phyloP scores from a whole-genome alignment of 2,888 invertebrate genomes.

The Athripsodes cinereus region DNA sequence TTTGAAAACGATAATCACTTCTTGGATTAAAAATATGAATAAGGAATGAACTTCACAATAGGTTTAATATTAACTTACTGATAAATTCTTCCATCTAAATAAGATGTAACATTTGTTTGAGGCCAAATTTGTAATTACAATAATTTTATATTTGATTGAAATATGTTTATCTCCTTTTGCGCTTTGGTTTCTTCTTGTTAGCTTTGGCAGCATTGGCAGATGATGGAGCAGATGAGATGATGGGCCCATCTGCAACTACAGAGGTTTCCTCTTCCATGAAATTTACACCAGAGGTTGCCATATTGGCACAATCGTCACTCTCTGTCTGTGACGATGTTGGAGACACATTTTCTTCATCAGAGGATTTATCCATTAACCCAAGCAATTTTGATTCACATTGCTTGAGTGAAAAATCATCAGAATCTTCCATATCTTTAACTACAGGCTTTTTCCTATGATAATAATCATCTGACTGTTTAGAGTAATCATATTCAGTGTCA shows the following conservation, averaged over 20 bases:
- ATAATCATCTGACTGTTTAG: not conserved
- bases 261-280: slow-evolving; percentile 42
- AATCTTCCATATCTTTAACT: slow-evolving; percentile 35
- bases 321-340: slow-evolving; percentile 48
- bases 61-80: too few relatives aligned
- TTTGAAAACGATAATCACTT: too few relatives aligned
- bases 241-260: slow-evolving; percentile 33
- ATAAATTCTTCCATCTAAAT: too few relatives aligned
- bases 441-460: slow-evolving; percentile 30
- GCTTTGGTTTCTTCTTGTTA: slow-evolving; percentile 53
- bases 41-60: too few relatives aligned
- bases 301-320: slow-evolving; percentile 45
- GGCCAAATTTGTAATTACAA: too few relatives aligned
- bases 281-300: slow-evolving; percentile 29
- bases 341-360: slow-evolving; percentile 51
- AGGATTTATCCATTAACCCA: slow-evolving; percentile 44
- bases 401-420: slow-evolving; percentile 32
- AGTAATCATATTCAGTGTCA: slow-evolving; percentile 1
- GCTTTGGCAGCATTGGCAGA: slow-evolving; percentile 38
- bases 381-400: slow-evolving; percentile 3
- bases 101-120: too few relatives aligned
- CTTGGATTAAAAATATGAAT: too few relatives aligned
- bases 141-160: too few relatives aligned
- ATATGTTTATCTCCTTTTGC: slow-evolving; percentile 58
- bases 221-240: slow-evolving; percentile 36